Base-by-base conservation (phyloP, 1,140 invertebrate genomes). In the Nasonia vitripennis region DNA sequence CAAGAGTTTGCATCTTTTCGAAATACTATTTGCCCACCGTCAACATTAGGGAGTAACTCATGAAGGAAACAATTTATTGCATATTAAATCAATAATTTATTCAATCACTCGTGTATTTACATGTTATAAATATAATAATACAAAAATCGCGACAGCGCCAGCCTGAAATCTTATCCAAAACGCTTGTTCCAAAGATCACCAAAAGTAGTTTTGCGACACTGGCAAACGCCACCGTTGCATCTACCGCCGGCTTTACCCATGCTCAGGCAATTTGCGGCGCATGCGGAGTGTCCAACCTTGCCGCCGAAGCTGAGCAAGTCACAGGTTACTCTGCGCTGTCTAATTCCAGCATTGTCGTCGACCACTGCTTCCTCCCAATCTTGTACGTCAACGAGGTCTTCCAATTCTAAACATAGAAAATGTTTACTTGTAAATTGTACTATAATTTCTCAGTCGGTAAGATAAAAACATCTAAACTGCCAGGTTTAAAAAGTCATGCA, bases 191-290 rank as follows among this genome's bases (percentile, higher is more conserved):
- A 78, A 6, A 78, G 45, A n/a, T 78, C 75, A 6, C 0, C 9
- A 9, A 78, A 51, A 7, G 7, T 45, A 7, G 41, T 34, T 68
- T 23, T 55, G 10, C 67, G 62, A 48, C 78, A 80, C 17, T 68
- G 78, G 45, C 78, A 80, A 14, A 68, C 27, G 27, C 78, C 78
- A 0, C 27, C 0, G 27, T 41, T 68, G n/a, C 78, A 80, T 0
- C 51, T 68, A 17, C 78, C 78, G 17, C 78, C 78, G 48, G 78
- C 78, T 68, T 80, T 80, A 4, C 78, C 78, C 78, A 80, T 80
- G 17, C 78, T 80, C n/a, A 80, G 14, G 27, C 78, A 80, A n/a
- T 80, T 80, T 1, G 78, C 78, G 10, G 78, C 78, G 48, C 78
- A 80, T 14, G 78, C 78, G 1, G 51, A 11, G 20, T 68, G 1